These are phyloP conservation scores for Rhagoletis pomonella DNA, from an alignment of 1,140 invertebrate species.

Conservation along the genomic window DNA sequence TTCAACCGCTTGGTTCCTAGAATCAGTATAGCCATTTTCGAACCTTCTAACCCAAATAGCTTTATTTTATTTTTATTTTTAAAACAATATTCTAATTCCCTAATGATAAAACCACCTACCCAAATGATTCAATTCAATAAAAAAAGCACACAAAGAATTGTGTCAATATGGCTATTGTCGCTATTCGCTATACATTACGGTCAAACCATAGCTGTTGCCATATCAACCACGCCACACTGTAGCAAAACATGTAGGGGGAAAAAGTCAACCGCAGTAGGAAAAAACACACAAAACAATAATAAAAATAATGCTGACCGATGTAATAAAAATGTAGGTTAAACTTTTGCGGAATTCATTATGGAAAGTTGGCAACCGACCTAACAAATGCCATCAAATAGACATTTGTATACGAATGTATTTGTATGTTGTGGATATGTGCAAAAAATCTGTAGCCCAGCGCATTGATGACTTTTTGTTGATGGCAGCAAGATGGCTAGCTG, in stretches of 20 bases:
- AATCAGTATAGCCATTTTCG: no score
- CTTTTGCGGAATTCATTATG: constrained; percentile 43
- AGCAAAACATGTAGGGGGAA: not conserved
- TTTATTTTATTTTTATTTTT: no score
- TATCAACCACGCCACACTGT: not conserved
- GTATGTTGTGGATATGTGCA: not conserved
- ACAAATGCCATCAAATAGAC: not conserved
- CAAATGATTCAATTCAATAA: not conserved
- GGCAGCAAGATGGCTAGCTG: not conserved
- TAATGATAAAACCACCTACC: not conserved
- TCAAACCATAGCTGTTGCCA: not conserved
- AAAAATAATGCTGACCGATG: constrained; percentile 41
- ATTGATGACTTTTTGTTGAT: constrained; percentile 5
- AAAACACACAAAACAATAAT: not conserved
- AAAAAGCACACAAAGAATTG: not conserved
- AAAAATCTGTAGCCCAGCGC: not conserved
- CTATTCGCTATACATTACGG: not conserved
- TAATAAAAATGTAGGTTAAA: constrained; percentile 52
- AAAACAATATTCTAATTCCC: not conserved
- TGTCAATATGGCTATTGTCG: not conserved
- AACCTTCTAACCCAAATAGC: no score
- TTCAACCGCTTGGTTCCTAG: no score
- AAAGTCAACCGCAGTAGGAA: not conserved
- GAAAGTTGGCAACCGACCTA: not conserved
- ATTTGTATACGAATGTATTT: not conserved